Percentiles rank a stretch among this genome's conserved stretches.
phyloP scores from a whole-genome alignment of 2,113 vertebrate species.

The Tor tambroides region DNA sequence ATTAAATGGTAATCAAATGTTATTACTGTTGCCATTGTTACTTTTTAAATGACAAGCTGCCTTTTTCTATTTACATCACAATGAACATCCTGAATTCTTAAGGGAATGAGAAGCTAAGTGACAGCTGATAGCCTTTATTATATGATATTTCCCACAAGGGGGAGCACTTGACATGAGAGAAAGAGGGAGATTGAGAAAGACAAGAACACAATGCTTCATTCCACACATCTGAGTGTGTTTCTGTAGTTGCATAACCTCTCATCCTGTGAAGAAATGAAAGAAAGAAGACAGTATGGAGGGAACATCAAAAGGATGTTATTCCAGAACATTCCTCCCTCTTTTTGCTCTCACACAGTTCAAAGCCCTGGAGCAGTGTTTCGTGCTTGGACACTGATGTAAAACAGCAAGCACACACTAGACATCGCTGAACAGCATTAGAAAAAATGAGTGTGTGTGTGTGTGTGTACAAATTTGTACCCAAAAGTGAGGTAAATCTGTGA shows the following conservation, averaged over 20 bases:
- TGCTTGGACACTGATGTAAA: not conserved
- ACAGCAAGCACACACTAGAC: not conserved
- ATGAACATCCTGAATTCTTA: not conserved
- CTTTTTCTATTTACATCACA: not conserved
- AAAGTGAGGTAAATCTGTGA: not conserved
- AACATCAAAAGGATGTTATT: constrained; percentile 3
- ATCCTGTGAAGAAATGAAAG: constrained; percentile 32
- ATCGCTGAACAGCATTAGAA: no score
- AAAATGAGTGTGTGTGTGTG: no score
- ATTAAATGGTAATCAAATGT: not conserved
- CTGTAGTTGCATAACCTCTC: constrained; percentile 35
- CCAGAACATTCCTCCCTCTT: constrained; percentile 9
- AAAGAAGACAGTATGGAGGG: not conserved
- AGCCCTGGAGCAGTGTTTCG: not conserved
- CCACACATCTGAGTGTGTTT: constrained; percentile 14
- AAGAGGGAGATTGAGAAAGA: constrained; percentile 9
- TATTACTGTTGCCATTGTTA: not conserved
- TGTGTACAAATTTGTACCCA: not conserved
- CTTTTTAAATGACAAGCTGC: not conserved
- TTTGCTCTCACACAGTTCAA: not conserved
- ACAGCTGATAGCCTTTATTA: not conserved
- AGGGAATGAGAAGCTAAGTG: not conserved
- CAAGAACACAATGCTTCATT: constrained; percentile 28
- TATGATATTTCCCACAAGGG: not conserved
- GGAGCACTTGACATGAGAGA: constrained; percentile 22